Evolutionary conservation across 1,140 invertebrate genomes (phyloP).

Genomic region (Calephelis virginiensis): DNA sequence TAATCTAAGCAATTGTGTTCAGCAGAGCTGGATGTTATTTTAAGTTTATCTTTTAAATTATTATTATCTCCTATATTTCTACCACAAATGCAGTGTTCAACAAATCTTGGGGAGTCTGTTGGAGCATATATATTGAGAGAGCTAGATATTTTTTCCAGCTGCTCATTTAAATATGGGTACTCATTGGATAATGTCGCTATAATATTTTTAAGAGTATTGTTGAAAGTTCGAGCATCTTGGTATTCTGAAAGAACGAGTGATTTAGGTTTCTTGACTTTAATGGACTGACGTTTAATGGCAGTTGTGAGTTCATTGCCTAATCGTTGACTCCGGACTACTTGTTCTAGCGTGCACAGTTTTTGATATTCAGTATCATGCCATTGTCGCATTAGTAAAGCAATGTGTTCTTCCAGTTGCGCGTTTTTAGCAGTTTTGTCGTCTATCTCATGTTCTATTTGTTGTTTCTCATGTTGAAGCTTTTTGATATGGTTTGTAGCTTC

Average conservation of each 20-base stretch:
- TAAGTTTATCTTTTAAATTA: no score
- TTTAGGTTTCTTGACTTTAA: conserved; percentile 49
- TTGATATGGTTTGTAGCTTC: conserved; percentile 51
- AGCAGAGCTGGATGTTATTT: no score
- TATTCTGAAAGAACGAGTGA: conserved; percentile 46
- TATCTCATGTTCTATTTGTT: conserved; percentile 46
- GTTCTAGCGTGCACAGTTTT: conserved; percentile 65
- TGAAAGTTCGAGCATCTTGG: conserved; percentile 43
- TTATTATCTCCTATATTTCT: no score
- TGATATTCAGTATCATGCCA: conserved; percentile 44
- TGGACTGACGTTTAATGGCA: conserved; percentile 51
- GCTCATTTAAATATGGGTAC: conserved; percentile 49
- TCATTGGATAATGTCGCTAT: conserved; percentile 41
- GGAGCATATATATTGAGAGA: conserved; percentile 53
- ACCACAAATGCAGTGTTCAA: conserved; percentile 35
- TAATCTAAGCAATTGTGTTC: no score
- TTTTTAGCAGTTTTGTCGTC: conserved; percentile 40
- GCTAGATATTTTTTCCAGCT: conserved; percentile 42
- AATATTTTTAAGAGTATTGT: conserved; percentile 46
- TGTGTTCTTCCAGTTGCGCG: conserved; percentile 54
- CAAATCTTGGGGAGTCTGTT: conserved; percentile 35
- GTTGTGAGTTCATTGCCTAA: conserved; percentile 52
- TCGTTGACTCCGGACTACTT: conserved; percentile 61
- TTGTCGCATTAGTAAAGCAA: conserved; percentile 51
- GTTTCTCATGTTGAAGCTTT: conserved; percentile 46